These are phyloP conservation scores for Phacellophora camtschatica DNA, from an alignment of 30 jellyfish, hydroid and myxozoan species.

Conservation along the genomic window DNA sequence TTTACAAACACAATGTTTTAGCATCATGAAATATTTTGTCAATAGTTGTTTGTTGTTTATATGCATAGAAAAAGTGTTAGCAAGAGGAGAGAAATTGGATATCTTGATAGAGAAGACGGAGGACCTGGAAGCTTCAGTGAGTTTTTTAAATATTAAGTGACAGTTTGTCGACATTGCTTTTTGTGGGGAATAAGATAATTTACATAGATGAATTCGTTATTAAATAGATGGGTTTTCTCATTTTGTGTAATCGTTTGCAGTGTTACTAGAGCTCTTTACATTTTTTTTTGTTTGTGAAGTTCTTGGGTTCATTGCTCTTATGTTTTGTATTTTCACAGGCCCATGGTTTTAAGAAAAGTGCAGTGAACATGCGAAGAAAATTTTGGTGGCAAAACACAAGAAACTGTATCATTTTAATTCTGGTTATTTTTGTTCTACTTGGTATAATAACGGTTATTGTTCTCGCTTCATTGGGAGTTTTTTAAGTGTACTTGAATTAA, in stretches of 20 bases:
- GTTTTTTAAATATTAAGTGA: too few relatives aligned
- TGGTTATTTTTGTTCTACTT: slow-evolving; percentile 44
- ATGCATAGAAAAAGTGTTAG: slow-evolving; percentile 69
- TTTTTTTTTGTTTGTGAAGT: not conserved
- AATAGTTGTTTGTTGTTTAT: not conserved
- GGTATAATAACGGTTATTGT: slow-evolving; percentile 65
- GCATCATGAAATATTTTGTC: not conserved
- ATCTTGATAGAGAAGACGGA: slow-evolving; percentile 80
- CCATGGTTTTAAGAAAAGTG: slow-evolving; percentile 63
- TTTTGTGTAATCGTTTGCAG: too few relatives aligned
- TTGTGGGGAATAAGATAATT: too few relatives aligned
- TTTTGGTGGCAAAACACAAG: slow-evolving; percentile 92
- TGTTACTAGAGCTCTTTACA: not conserved
- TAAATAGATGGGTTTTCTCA: too few relatives aligned
- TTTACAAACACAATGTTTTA: not conserved
- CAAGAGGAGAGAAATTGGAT: slow-evolving; percentile 88
- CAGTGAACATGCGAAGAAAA: slow-evolving; percentile 39
- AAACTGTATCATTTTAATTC: slow-evolving; percentile 53
- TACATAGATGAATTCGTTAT: too few relatives aligned
- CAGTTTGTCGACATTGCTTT: too few relatives aligned
- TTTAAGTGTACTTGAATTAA: too few relatives aligned
- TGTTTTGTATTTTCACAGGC: slow-evolving; percentile 24
- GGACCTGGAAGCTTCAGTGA: slow-evolving; percentile 79
- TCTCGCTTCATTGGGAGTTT: too few relatives aligned
- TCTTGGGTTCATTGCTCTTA: not conserved